Conservation (phyloP, 2,888 invertebrate genomes). For the Cryptus viduatorius region DNA sequence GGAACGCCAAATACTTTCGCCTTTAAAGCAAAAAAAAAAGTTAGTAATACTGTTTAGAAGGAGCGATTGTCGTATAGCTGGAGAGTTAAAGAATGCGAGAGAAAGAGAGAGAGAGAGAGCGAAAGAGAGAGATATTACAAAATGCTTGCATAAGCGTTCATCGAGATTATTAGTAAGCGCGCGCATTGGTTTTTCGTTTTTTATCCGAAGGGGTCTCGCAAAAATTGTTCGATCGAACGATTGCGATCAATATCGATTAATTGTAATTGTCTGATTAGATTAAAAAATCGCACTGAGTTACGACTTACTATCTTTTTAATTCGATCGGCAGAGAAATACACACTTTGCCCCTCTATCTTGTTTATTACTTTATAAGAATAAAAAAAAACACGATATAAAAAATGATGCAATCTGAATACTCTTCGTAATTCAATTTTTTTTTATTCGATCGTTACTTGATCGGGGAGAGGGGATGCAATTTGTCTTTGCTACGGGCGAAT, state of each 20-base stretch:
- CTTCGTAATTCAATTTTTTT: conserved; percentile 70
- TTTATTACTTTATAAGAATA: conserved; percentile 22
- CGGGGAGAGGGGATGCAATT: conserved; percentile 15
- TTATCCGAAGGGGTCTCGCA: conserved; percentile 4
- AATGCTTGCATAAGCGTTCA: conserved; percentile 54
- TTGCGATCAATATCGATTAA: conserved; percentile 39
- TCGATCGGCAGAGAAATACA: conserved; percentile 12
- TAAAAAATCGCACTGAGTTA: conserved; percentile 42
- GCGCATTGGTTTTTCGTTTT: conserved; percentile 16
- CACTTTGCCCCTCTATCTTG: conserved; percentile 25
- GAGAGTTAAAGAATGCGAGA: conserved; percentile 19
- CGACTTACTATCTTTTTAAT: conserved; percentile 47
- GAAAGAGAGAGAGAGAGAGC: conserved; percentile 40
- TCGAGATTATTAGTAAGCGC: conserved; percentile 34
- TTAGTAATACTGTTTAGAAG: conserved; percentile 22
- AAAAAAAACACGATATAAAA: not conserved
- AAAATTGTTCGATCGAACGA: not conserved
- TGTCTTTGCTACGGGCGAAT: conserved; percentile 2
- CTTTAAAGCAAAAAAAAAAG: conserved; percentile 38
- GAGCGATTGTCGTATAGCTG: conserved; percentile 2
- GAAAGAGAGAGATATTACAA: conserved; percentile 38
- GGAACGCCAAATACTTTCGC: conserved; percentile 64
- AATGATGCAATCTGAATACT: conserved; percentile 66
- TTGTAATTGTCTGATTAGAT: conserved; percentile 51
- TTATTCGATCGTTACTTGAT: conserved; percentile 32